Evolutionary conservation across 2,888 invertebrate genomes (phyloP), one percentile per base, ranked within the genome.

Genomic region (Homarus gammarus): DNA sequence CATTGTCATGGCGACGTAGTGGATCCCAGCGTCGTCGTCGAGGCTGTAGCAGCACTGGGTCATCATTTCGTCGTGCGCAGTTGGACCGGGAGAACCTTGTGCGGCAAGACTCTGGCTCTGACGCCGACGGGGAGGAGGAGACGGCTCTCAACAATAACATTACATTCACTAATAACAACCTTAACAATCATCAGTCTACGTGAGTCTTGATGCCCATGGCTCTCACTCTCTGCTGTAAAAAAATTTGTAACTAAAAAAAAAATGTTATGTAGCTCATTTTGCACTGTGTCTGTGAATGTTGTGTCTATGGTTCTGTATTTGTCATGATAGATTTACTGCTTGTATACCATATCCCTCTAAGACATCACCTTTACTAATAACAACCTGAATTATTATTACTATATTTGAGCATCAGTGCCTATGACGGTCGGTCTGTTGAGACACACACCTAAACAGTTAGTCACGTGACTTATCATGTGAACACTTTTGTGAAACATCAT

Each of bases 51-150:
- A 78, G 78, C 33, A 77, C 72, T 31, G 82, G 87, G 33, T 61
- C 68, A 31, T 84, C 84, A 12, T 72, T 89, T 49, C 89, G 89
- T 44, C 61, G 89, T 15, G 56, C 73, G 36, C 84, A 85, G 27
- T 12, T 75, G 51, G 89, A 89, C 49, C 70, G 85, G 8, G 89
- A 89, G 49, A 89, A 72, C 33, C 64, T 89, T 22, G 85, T 84
- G 36, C 51, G 72, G 0, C 89, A 77, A 96, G 96, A 96, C 96
- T 92, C 94, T 96, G 92, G 96, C 96, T 31, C 95, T 96, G 90
- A 93, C 31, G 93, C 94, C 78, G 94, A 94, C 77, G 95, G 94
- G 40, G 95, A 95, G 79, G 94, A 94, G 3, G 94, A 94, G 87
- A 93, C 94, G 56, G 93, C 93, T 73, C 92, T 92, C 61, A 84